phyloP scores from a whole-genome alignment of 2,113 vertebrate genomes.

The Haliaeetus leucogaster region DNA sequence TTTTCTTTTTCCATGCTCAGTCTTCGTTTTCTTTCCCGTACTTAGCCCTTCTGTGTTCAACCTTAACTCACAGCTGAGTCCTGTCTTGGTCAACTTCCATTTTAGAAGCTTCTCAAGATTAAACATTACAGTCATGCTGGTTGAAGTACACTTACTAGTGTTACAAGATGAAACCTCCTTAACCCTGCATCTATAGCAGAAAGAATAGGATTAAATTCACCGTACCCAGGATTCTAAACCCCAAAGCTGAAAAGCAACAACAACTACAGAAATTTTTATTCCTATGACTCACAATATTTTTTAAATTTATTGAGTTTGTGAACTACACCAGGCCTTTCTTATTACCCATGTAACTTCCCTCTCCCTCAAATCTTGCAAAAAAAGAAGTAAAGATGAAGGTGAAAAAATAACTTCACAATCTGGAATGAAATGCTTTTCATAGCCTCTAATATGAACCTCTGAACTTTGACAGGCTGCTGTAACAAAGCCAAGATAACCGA shows the following conservation, averaged over 20 bases:
- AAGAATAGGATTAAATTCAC: neutral
- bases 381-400: neutral
- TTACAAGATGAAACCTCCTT: neutral
- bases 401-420: neutral
- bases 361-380: neutral
- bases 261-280: neutral
- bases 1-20: neutral
- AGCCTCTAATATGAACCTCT: neutral
- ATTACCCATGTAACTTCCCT: neutral
- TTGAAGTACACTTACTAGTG: neutral
- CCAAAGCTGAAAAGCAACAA: neutral
- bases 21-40: neutral
- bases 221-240: neutral
- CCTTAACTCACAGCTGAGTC: neutral
- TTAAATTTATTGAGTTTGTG: neutral
- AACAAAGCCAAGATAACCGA: slow-evolving; percentile 12
- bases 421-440: neutral
- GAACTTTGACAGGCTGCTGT: neutral
- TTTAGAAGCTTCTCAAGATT: neutral
- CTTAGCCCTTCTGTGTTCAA: neutral
- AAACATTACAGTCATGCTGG: neutral
- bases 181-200: neutral
- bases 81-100: neutral
- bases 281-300: neutral
- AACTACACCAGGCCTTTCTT: neutral